phyloP scores from a whole-genome alignment of 2,888 invertebrate genomes.

The Morinoia aosen region DNA sequence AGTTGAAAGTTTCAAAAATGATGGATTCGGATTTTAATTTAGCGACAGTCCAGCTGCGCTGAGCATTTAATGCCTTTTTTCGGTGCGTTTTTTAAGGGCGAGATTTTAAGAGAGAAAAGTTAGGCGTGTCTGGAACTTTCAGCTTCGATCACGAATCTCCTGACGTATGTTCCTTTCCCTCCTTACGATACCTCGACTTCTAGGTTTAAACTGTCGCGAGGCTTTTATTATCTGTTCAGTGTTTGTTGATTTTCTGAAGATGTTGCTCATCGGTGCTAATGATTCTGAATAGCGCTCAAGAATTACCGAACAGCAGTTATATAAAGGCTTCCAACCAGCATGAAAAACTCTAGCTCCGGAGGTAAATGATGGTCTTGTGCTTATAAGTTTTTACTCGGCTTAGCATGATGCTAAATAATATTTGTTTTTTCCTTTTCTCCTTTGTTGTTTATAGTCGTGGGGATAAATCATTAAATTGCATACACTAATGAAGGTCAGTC shows the following conservation, averaged over 20 bases:
- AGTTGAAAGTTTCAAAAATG: neutral
- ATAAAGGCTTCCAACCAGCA: no score
- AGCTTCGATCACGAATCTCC: neutral
- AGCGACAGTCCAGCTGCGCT: neutral
- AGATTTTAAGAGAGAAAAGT: neutral
- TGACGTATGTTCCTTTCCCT: neutral
- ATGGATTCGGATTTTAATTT: neutral
- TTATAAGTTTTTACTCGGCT: no score
- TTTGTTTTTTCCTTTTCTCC: neutral
- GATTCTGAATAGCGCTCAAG: neutral
- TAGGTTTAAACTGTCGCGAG: neutral
- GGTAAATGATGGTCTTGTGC: no score
- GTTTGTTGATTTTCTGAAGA: neutral
- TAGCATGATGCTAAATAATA: neutral
- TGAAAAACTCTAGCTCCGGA: no score
- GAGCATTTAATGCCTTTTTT: neutral
- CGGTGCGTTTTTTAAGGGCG: neutral
- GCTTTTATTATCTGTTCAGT: neutral
- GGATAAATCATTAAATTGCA: neutral
- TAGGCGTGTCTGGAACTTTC: neutral
- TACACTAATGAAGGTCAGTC: neutral
- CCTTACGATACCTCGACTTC: neutral
- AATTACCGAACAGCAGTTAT: no score
- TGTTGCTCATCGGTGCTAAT: neutral
- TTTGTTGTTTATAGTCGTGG: neutral